Evolutionary conservation across 2,888 invertebrate species (phyloP).

Genomic region (Pediacus dermestoides): DNA sequence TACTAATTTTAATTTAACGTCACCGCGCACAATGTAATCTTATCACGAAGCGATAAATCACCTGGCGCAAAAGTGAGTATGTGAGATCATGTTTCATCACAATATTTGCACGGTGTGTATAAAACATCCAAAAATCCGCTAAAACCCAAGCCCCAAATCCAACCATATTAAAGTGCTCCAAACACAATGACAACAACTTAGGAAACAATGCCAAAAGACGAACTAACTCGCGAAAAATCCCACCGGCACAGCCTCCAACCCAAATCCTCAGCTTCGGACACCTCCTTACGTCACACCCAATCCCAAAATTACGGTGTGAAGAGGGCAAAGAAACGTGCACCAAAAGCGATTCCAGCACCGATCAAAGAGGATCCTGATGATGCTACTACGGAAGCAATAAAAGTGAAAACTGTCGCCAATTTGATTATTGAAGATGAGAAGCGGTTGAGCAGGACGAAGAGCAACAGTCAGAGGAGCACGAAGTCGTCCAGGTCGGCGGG

Average conservation of each 20-base stretch:
- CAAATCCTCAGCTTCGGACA: constrained; percentile 12
- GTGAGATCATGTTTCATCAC: too few relatives aligned
- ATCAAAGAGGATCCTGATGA: constrained; percentile 20
- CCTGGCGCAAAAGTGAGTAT: too few relatives aligned
- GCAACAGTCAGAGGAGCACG: constrained; percentile 17
- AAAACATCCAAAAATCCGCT: neutral
- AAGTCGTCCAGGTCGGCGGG: too few relatives aligned
- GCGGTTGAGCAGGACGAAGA: constrained; percentile 3
- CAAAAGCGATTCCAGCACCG: constrained; percentile 17
- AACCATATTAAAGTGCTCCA: neutral
- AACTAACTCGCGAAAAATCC: constrained; percentile 14
- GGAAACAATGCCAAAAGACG: constrained; percentile 16
- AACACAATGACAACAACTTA: too few relatives aligned
- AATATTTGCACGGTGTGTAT: too few relatives aligned
- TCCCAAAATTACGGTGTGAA: constrained; percentile 26
- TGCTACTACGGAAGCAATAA: constrained; percentile 13
- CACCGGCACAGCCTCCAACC: constrained; percentile 21
- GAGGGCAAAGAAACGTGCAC: constrained; percentile 17
- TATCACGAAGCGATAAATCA: too few relatives aligned
- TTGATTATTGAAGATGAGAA: constrained; percentile 7
- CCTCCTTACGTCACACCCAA: constrained; percentile 25
- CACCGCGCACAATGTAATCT: too few relatives aligned
- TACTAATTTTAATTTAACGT: too few relatives aligned
- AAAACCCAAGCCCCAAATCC: neutral
- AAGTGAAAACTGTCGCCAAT: constrained; percentile 5